phyloP scores from a whole-genome alignment of 2,113 vertebrate species.

The Maccullochella peelii region DNA sequence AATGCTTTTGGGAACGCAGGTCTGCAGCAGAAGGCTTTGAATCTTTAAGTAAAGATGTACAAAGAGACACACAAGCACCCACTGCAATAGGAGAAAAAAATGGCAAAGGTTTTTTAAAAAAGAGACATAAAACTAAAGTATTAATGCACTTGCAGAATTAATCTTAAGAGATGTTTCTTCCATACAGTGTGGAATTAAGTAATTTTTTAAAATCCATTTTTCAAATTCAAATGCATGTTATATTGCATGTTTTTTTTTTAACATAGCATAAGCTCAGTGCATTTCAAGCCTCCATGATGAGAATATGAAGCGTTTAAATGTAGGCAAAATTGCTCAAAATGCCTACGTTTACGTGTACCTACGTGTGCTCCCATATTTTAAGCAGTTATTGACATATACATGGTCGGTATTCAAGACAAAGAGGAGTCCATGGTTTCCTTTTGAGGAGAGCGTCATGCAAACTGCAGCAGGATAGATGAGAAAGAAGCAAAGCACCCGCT shows the following conservation, averaged over 20 bases:
- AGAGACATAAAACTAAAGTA: constrained; percentile 45
- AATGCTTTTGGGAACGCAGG: constrained; percentile 47
- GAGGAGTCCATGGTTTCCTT: constrained; percentile 49
- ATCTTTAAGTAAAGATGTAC: constrained; percentile 60
- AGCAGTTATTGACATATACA: constrained; percentile 54
- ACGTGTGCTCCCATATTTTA: constrained; percentile 19
- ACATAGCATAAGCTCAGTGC: constrained; percentile 15
- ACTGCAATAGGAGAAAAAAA: constrained; percentile 13
- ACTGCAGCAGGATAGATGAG: constrained; percentile 61
- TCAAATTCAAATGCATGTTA: constrained; percentile 40
- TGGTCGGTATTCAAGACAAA: constrained; percentile 59
- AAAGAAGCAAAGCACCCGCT: constrained; percentile 51
- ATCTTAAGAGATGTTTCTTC: constrained; percentile 42
- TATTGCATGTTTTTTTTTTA: constrained; percentile 15
- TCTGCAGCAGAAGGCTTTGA: constrained; percentile 43
- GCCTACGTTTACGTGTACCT: no score
- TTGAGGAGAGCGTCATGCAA: constrained; percentile 73
- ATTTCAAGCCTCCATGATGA: constrained; percentile 38
- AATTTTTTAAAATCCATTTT: constrained; percentile 30
- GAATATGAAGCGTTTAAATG: constrained; percentile 27
- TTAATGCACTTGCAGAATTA: constrained; percentile 59
- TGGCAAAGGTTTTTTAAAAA: constrained; percentile 4
- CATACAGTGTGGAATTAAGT: constrained; percentile 7
- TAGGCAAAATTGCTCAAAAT: constrained; percentile 18
- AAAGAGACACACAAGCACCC: constrained; percentile 50